These are phyloP conservation scores for Chloropsis hardwickii DNA, from an alignment of 2,113 vertebrate species.

Conservation along the genomic window DNA sequence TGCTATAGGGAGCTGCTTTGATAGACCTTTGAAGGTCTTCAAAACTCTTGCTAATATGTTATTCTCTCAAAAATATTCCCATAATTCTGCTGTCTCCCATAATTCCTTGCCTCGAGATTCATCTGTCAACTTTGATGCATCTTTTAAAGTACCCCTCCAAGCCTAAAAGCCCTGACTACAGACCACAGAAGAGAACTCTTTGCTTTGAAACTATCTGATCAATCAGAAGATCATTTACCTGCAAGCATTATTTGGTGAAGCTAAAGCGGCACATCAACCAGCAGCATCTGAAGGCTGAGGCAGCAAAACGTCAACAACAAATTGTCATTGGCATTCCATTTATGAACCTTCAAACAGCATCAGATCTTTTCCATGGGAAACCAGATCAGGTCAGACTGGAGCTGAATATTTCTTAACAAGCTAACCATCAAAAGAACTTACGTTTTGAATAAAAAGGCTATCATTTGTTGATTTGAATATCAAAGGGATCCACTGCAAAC, in stretches of 20 bases:
- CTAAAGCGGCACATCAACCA: constrained; percentile 79
- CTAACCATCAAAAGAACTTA: constrained; percentile 81
- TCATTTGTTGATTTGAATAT: constrained; percentile 99
- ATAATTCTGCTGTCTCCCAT: constrained; percentile 80
- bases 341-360: constrained; percentile 93
- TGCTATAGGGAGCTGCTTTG: constrained; percentile 67
- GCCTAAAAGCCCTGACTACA: constrained; percentile 78
- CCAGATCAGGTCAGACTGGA: constrained; percentile 85
- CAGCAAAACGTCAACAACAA: constrained; percentile 85
- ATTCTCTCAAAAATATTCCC: constrained; percentile 81
- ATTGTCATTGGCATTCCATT: constrained; percentile 95
- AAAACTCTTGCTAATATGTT: constrained; percentile 75
- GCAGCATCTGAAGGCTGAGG: constrained; percentile 80
- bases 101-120: constrained; percentile 83
- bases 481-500: constrained; percentile 89
- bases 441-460: constrained; percentile 87
- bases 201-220: constrained; percentile 86
- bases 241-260: constrained; percentile 85
- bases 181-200: constrained; percentile 75
- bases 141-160: constrained; percentile 83
- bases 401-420: constrained; percentile 87
- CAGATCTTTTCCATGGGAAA: constrained; percentile 85
- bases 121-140: constrained; percentile 91
- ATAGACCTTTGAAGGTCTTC: constrained; percentile 78
- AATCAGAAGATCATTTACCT: constrained; percentile 90